Evolutionary conservation across 2,888 invertebrate genomes (phyloP), one percentile per base, ranked within the genome.

Genomic region (Andrena minutula): DNA sequence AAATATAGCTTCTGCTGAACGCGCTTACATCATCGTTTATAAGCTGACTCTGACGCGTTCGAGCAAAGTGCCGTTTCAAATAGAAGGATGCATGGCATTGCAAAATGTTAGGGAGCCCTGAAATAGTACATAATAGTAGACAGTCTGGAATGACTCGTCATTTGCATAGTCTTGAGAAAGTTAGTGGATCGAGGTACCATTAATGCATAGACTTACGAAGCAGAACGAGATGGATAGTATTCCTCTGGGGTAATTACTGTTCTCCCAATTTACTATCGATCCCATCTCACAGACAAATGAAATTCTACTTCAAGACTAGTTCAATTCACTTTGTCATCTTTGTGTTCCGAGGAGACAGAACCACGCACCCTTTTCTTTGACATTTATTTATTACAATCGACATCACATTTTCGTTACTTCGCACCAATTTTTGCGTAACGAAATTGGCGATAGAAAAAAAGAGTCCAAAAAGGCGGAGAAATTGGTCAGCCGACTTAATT

Each of bases 401-500:
- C 1, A 16, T 41, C 41, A 5, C 4, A 41, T 41, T 41, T 41
- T 41, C 12, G 41, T 41, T 41, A 41, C 12, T 35, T 10, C 35
- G 0, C 35, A 10, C 10, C 35, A 8, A 35, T 10, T 35, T 35
- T 35, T 2, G 2, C 35, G 2, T 10, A 8, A 41, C 41, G 41
- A 41, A 41, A 41, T 4, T 41, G 41, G 41, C 41, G 41, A 41
- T 4, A 41, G 41, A 41, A 41, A 12, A 32, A 12, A 4, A 41
- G 4, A 12, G 41, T 0, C n/a, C 6, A 7, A 41, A 23, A 3
- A 20, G n/a, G 3, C 10, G 8, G n/a, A 23, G 23, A 51, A 63
- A 72, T 72, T 72, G 49, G n/a, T n/a, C 71, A 47, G 12, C 53
- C 12, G 20, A 64, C 20, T 56, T 56, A 56, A 64, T 64, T 41